These are phyloP conservation scores for Leptinotarsa defecta DNA, from an alignment of 1,140 invertebrate species.

Conservation along the genomic window DNA sequence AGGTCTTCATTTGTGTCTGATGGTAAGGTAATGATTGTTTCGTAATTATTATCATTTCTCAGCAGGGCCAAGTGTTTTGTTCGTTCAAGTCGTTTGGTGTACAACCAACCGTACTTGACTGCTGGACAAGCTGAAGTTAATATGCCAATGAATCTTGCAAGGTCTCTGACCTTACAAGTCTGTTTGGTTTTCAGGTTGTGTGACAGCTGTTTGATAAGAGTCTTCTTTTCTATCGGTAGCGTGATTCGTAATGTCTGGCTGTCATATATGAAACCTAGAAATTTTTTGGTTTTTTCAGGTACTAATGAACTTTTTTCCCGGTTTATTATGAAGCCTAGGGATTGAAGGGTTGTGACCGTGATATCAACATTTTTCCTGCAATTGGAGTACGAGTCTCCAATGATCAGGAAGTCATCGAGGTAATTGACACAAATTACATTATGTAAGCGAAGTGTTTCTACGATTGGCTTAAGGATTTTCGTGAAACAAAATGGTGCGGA, in stretches of 20 bases:
- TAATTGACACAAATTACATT: conserved; percentile 27
- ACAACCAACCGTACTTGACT: conserved; percentile 24
- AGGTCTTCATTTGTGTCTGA: conserved; percentile 37
- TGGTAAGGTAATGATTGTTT: conserved; percentile 10
- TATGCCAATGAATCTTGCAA: conserved; percentile 18
- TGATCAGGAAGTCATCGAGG: conserved; percentile 31
- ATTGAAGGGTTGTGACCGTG: conserved; percentile 13
- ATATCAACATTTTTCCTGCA: neutral
- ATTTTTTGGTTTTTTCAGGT: conserved; percentile 16
- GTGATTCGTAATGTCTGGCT: conserved; percentile 6
- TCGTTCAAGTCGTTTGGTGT: conserved; percentile 27
- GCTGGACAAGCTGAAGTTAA: conserved; percentile 14
- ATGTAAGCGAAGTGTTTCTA: conserved; percentile 25
- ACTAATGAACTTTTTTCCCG: conserved; percentile 24
- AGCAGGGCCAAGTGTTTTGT: conserved; percentile 19
- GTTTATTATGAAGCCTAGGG: conserved; percentile 32
- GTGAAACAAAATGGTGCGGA: conserved; percentile 40
- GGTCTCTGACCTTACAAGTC: neutral
- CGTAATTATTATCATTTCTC: conserved; percentile 15
- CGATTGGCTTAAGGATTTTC: conserved; percentile 33
- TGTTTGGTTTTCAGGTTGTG: neutral
- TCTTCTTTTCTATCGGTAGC: conserved; percentile 25
- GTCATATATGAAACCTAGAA: conserved; percentile 32
- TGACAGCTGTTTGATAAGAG: neutral
- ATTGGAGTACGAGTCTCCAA: conserved; percentile 1